Base-by-base conservation (phyloP, 2,888 invertebrate genomes). In the Drosophila austrosaltans region DNA sequence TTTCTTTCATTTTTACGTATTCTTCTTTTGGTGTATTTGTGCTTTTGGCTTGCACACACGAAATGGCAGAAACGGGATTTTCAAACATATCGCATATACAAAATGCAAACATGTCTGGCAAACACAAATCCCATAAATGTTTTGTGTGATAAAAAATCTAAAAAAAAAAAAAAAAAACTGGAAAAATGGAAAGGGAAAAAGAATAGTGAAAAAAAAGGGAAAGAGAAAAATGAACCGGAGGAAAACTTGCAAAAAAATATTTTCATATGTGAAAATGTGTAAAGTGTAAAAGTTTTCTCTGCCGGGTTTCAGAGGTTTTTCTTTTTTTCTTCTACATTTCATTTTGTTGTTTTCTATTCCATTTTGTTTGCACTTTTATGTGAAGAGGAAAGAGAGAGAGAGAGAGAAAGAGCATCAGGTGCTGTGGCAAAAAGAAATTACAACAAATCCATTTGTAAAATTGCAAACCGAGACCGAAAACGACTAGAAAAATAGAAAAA, bases 91-190 rank as follows among this genome's bases (percentile, higher is more conserved):
- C 84, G 82, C 81, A 87, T 87, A 81, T 81, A 85, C 85, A 87
- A 87, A 84, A 84, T 84, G 87, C 85, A 84, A 84, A 84, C 84
- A 84, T 87, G 85, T 87, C 84, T 84, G 87, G 81, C 83, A 89
- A 90, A 89, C 90, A 80, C 88, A 90, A 90, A 88, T 88, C 89
- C 88, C 87, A 89, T 90, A 90, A 89, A 88, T 89, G 90, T 88
- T 88, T 81, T 77, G 65, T 71, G 57, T 53, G 25, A 25, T 40
- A 40, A 22, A 39, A 63, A 20, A 61, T 36, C 8, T 2, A 7
- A 36, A 10, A 36, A 36, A 36, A 36, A 36, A 36, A 28, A 3
- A 59, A n/a, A 8, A 53, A 32, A 40, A 42, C 39, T 53, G 54
- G 25, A 61, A 53, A 59, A 3, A 42, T n/a, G 61, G 44, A 40